Percentiles rank a stretch among this genome's conserved stretches.
Conservation (phyloP, 2,113 vertebrate species). For the Microtus pennsylvanicus region DNA sequence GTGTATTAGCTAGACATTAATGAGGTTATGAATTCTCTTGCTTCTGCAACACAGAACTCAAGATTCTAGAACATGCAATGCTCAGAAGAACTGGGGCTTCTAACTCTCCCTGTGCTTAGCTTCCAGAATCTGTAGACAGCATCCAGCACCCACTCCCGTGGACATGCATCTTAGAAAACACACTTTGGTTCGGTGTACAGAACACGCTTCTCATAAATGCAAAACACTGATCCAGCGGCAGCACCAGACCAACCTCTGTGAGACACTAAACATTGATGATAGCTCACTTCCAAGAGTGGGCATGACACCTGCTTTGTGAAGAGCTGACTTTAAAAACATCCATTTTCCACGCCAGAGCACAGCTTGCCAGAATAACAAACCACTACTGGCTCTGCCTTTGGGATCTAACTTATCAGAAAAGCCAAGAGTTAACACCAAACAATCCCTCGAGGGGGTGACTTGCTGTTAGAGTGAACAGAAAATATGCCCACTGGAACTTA, state of each 20-base stretch:
- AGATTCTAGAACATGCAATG: not conserved
- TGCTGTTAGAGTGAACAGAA: slow-evolving; percentile 8
- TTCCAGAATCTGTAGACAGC: not conserved
- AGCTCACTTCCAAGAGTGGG: not conserved
- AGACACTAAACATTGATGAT: not conserved
- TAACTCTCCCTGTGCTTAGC: not conserved
- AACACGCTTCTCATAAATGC: not conserved
- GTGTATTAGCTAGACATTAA: not conserved
- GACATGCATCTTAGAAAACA: not conserved
- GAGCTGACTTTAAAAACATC: not conserved
- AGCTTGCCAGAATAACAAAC: slow-evolving; percentile 6
- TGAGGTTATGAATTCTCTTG: not conserved
- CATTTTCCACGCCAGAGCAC: not conserved
- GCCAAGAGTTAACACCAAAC: slow-evolving; percentile 24
- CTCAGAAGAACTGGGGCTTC: not conserved
- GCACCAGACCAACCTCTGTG: not conserved
- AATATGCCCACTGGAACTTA: not conserved
- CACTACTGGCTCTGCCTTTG: not conserved
- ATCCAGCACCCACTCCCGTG: not conserved
- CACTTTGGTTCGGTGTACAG: not conserved
- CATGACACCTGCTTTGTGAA: not conserved
- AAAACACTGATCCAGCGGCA: slow-evolving; percentile 29
- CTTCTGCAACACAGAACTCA: slow-evolving; percentile 9
- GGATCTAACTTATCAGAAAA: slow-evolving; percentile 9
- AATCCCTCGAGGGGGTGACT: slow-evolving; percentile 6